Evolutionary conservation across 2,113 vertebrate species (phyloP), one percentile per base, ranked within the genome.

Genomic region (Leptobrachium ailaonicum): DNA sequence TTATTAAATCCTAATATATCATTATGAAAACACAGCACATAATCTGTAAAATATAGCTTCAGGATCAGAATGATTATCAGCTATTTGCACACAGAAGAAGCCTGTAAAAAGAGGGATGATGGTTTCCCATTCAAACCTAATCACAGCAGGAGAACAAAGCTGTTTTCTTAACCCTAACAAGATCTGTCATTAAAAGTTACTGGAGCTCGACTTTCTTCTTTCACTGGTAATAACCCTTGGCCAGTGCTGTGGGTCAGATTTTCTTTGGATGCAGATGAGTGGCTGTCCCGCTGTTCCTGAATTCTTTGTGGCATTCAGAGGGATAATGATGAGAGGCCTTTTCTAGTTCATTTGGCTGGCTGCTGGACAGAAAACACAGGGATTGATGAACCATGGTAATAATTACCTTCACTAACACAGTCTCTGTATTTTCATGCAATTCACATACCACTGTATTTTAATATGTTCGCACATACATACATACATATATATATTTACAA

Each of bases 131-230:
- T 90, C 88, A 86, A 77, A 91, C 84, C 82, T 85, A 85, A 84
- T 89, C 92, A 86, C 93, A 91, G 89, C 82, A 73, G 43, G 78
- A 90, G 42, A 82, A 87, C 89, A 83, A 85, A 85, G 84, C 84
- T 94, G 93, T 88, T 95, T 89, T 95, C 90, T 90, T 92, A 96
- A 94, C 92, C 92, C 89, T 92, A 93, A 95, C 90, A 73, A 86
- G 88, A 90, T 86, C 89, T 88, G 90, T 92, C 94, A 94, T 95
- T 92, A 92, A 91, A 94, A 88, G 89, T 94, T 93, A 93, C 90
- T 92, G 90, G 90, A 92, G 94, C 93, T 91, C 93, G 86, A 90
- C 88, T 88, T 91, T 89, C 87, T 86, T 91, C 80, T 45, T 86
- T 92, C 91, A 93, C 92, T 91, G 87, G 87, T 84, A 90, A 87